phyloP scores from a whole-genome alignment of 2,888 invertebrate species.

The Metacarcinus magister region DNA sequence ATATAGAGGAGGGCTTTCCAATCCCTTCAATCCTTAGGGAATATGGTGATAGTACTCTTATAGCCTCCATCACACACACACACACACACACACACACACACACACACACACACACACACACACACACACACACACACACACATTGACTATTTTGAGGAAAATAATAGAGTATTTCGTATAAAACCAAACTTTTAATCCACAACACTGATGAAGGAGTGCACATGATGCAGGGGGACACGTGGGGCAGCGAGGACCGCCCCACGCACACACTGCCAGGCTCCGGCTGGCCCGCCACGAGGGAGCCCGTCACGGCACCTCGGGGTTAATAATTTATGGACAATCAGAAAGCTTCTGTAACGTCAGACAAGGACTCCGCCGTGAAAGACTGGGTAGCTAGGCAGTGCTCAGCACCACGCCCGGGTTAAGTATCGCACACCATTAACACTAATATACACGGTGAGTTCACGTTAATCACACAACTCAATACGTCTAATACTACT shows the following conservation, averaged over 20 bases:
- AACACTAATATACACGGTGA: constrained; percentile 46
- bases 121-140: constrained; percentile 53
- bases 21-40: too few relatives aligned
- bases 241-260: neutral
- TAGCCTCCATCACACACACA: too few relatives aligned
- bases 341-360: constrained; percentile 23
- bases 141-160: neutral
- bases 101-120: constrained; percentile 62
- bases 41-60: neutral
- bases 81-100: constrained; percentile 28
- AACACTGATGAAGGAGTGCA: neutral
- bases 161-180: neutral
- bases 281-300: constrained; percentile 70
- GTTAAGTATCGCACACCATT: constrained; percentile 56
- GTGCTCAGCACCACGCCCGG: constrained; percentile 69
- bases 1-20: too few relatives aligned
- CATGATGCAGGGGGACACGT: neutral
- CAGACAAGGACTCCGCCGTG: constrained; percentile 60
- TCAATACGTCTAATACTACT: neutral
- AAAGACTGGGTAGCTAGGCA: constrained; percentile 73
- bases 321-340: constrained; percentile 73
- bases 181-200: constrained; percentile 51
- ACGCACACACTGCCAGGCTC: constrained; percentile 23
- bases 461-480: constrained; percentile 1
- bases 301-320: neutral